Conservation (phyloP, 2,888 invertebrate species). For the Drosophila fungiperda region DNA sequence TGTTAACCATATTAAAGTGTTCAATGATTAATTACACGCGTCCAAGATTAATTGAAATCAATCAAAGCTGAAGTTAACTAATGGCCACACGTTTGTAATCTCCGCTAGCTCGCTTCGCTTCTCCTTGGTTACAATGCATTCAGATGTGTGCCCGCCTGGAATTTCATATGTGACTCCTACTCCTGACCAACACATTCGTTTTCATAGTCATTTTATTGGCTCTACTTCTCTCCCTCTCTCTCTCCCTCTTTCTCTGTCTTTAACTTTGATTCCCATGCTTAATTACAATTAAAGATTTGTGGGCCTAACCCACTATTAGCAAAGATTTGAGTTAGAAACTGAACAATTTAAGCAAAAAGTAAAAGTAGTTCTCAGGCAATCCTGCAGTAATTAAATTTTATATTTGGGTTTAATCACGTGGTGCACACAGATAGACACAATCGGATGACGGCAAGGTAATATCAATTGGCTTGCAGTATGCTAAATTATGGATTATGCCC, state of each 20-base stretch:
- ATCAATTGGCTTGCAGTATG: slow-evolving; percentile 77
- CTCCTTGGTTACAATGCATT: slow-evolving; percentile 10
- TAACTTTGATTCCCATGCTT: slow-evolving; percentile 67
- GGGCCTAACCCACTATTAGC: slow-evolving; percentile 33
- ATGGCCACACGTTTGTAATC: slow-evolving; percentile 84
- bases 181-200: slow-evolving; percentile 44
- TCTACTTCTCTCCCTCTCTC: neutral
- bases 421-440: slow-evolving; percentile 12
- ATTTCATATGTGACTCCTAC: slow-evolving; percentile 41
- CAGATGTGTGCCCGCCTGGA: slow-evolving; percentile 38
- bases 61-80: slow-evolving; percentile 86
- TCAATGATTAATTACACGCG: slow-evolving; percentile 85
- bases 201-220: slow-evolving; percentile 57
- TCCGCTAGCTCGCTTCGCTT: slow-evolving; percentile 40
- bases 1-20: slow-evolving; percentile 85
- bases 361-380: slow-evolving; percentile 31
- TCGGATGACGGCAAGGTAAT: slow-evolving; percentile 62
- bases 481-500: slow-evolving; percentile 83
- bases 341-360: slow-evolving; percentile 38
- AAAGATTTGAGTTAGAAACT: slow-evolving; percentile 17
- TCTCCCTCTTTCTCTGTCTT: neutral
- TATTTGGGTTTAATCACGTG: slow-evolving; percentile 47
- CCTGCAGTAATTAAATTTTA: slow-evolving; percentile 64
- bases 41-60: slow-evolving; percentile 85
- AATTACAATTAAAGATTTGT: slow-evolving; percentile 71